These are phyloP conservation scores for Drosophila bocki DNA, from an alignment of 1,140 invertebrate genomes.

Conservation along the genomic window DNA sequence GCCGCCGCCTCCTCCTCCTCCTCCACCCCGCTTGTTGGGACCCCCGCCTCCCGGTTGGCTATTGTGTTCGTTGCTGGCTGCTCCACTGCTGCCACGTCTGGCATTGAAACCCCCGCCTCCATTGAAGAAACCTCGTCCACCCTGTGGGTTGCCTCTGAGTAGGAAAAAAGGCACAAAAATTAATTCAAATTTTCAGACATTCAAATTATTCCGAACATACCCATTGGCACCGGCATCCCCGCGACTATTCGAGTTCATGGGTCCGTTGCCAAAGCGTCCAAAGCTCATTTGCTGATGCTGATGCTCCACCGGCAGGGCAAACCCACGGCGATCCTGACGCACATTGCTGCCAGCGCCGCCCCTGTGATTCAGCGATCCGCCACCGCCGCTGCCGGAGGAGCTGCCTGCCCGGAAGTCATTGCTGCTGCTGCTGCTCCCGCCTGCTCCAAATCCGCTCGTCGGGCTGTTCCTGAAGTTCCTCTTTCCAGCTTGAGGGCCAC, in stretches of 20 bases:
- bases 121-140: constrained; percentile 81
- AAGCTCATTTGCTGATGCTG: constrained; percentile 60
- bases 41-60: constrained; percentile 28
- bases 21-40: constrained; percentile 49
- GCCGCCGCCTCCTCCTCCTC: constrained; percentile 3
- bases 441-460: constrained; percentile 40
- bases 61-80: constrained; percentile 81
- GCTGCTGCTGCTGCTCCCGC: constrained; percentile 41
- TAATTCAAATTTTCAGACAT: neutral
- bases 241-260: constrained; percentile 45
- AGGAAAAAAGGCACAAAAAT: neutral
- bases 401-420: constrained; percentile 54
- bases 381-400: constrained; percentile 24
- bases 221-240: constrained; percentile 43
- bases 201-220: constrained; percentile 11
- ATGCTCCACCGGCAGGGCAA: constrained; percentile 69
- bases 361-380: constrained; percentile 29
- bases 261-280: constrained; percentile 65
- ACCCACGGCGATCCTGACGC: constrained; percentile 72
- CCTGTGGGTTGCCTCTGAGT: constrained; percentile 52
- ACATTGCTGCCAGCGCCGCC: constrained; percentile 25
- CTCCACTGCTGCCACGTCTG: constrained; percentile 50
- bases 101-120: constrained; percentile 70
- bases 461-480: constrained; percentile 50
- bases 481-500: constrained; percentile 18